These are phyloP conservation scores for Automeris io DNA, from an alignment of 2,888 invertebrate species.

Conservation along the genomic window DNA sequence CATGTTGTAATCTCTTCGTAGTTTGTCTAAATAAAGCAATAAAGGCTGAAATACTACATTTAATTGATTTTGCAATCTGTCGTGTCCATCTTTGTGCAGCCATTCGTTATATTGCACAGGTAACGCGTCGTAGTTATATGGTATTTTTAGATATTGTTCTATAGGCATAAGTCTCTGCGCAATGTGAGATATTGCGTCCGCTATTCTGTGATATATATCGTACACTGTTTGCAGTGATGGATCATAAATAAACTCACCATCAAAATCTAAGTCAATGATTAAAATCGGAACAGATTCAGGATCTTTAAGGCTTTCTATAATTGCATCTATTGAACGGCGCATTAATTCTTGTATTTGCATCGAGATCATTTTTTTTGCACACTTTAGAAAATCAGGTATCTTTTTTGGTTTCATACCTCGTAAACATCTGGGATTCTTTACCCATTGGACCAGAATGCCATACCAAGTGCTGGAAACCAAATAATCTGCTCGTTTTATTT, in stretches of 20 bases:
- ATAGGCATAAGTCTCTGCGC: constrained; percentile 78
- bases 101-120: constrained; percentile 78
- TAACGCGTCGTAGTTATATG: constrained; percentile 63
- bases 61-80: constrained; percentile 70
- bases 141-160: constrained; percentile 63
- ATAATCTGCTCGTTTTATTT: constrained; percentile 59
- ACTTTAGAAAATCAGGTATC: constrained; percentile 54
- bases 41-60: constrained; percentile 75
- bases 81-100: constrained; percentile 69
- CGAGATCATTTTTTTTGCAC: constrained; percentile 65
- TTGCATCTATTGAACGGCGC: constrained; percentile 79
- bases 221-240: constrained; percentile 79
- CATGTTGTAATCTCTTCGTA: constrained; percentile 75
- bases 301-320: constrained; percentile 74
- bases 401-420: constrained; percentile 53
- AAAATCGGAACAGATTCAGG: constrained; percentile 78
- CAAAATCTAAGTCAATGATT: constrained; percentile 74
- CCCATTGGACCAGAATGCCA: constrained; percentile 55
- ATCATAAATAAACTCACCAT: constrained; percentile 72
- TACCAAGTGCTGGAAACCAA: constrained; percentile 67
- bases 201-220: constrained; percentile 74
- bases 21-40: constrained; percentile 65
- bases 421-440: constrained; percentile 67
- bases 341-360: constrained; percentile 81
- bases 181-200: constrained; percentile 73